Base-by-base conservation (phyloP, 2,113 vertebrate species). In the Larimichthys crocea region DNA sequence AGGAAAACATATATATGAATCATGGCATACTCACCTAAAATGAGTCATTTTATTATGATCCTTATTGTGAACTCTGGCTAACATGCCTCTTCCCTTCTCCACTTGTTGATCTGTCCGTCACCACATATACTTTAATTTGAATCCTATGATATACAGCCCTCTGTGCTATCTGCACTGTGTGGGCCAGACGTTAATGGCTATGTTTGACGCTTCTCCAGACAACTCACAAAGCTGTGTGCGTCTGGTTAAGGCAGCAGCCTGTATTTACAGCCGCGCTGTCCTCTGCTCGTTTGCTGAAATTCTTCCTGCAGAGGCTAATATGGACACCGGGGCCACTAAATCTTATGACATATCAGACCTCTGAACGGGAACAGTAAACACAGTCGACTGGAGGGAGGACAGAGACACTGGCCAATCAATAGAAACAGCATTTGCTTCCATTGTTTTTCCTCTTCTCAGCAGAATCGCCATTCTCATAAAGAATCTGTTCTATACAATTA, bases 401-500 rank as follows among this genome's bases (percentile, higher is more conserved):
- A 79, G 76, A 89, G 82, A 82, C 81, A 65, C 68, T 40, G 79
- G 55, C 84, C 84, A 89, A 94, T 95, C 94, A 91, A 94, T 95
- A 93, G 82, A 94, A 95, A 96, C 91, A 86, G 62, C 82, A 93
- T 95, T 93, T 94, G 92, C 91, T 84, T 71, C 83, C 82, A 89
- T 88, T 91, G 82, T 94, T 93, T 92, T 92, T 52, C 57, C 85
- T 90, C 86, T 88, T 83, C 78, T 90, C 93, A 92, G 88, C 92
- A 93, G 84, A 94, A 89, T 91, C 61, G 59, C 70, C 73, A 42
- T 89, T 91, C 92, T 91, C 84, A 77, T 92, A 89, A 92, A 91
- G 90, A 89, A 90, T 81, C 82, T 80, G 88, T 84, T 91, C 46
- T 15, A 53, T 42, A 76, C 87, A 93, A 93, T 94, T 92, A 92